Percentiles rank a stretch among this genome's conserved stretches.
phyloP scores from a whole-genome alignment of 2,888 invertebrate genomes.

The Lasiommata megera region DNA sequence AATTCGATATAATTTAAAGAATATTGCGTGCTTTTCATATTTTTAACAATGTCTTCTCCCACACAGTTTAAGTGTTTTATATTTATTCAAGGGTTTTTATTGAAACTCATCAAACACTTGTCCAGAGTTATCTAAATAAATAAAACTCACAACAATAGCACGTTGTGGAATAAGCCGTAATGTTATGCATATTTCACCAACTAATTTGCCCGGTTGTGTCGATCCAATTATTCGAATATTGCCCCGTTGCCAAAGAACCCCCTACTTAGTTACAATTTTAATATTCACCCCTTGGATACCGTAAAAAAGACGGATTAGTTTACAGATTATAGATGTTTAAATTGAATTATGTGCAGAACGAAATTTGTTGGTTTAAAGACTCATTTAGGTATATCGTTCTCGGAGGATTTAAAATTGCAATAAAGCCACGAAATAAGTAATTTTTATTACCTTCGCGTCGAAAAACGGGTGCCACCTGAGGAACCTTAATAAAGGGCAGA shows the following conservation, averaged over 20 bases:
- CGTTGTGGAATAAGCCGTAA: constrained; percentile 39
- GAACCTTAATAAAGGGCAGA: too few species aligned
- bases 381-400: background rate
- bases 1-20: too few species aligned
- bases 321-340: constrained; percentile 10
- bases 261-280: constrained; percentile 44
- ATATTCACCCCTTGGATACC: constrained; percentile 46
- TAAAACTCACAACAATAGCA: constrained; percentile 33
- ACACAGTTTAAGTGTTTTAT: too few species aligned
- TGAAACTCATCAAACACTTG: background rate
- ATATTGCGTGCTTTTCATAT: too few species aligned
- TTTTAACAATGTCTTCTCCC: too few species aligned
- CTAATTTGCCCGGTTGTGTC: constrained; percentile 60
- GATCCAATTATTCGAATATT: constrained; percentile 60
- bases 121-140: constrained; percentile 34
- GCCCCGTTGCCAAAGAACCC: constrained; percentile 39
- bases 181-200: constrained; percentile 66
- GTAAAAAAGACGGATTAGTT: constrained; percentile 9
- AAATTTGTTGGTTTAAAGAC: background rate
- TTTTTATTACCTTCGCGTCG: too few species aligned
- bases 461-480: too few species aligned
- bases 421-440: too few species aligned
- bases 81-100: background rate
- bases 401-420: too few species aligned
- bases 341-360: background rate